Evolutionary conservation across 2,113 vertebrate species (phyloP).

Genomic region (Perca flavescens): DNA sequence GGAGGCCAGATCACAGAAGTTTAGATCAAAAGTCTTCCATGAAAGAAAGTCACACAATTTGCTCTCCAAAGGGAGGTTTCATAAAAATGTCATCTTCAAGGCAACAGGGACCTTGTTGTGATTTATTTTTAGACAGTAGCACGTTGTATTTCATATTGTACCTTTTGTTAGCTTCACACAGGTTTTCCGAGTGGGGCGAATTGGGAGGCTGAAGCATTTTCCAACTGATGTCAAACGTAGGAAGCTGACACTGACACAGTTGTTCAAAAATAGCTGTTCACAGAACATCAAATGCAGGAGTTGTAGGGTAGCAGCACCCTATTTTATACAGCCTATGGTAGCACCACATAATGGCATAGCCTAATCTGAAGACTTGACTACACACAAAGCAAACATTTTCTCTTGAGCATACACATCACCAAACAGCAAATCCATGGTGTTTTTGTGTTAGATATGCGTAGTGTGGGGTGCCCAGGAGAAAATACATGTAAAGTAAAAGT

Average conservation of each 20-base stretch:
- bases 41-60: slow-evolving; percentile 25
- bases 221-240: slow-evolving; percentile 34
- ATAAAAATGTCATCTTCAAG: not conserved
- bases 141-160: slow-evolving; percentile 26
- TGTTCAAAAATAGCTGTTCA: no score
- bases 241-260: slow-evolving; percentile 28
- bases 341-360: not conserved
- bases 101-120: not conserved
- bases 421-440: not conserved
- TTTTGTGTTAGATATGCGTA: not conserved
- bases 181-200: slow-evolving; percentile 45
- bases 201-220: slow-evolving; percentile 42
- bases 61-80: slow-evolving; percentile 41
- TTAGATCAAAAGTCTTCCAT: slow-evolving; percentile 38
- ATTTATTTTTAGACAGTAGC: not conserved
- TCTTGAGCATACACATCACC: not conserved
- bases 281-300: slow-evolving; percentile 6
- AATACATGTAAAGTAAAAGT: slow-evolving; percentile 67
- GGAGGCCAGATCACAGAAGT: slow-evolving; percentile 23
- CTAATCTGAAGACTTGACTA: not conserved
- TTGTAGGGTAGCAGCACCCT: slow-evolving; percentile 8
- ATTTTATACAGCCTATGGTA: no score
- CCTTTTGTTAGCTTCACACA: slow-evolving; percentile 16
- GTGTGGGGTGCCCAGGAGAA: slow-evolving; percentile 19
- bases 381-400: not conserved